These are phyloP conservation scores for Ochlodes sylvanus DNA, from an alignment of 2,888 invertebrate species.

Conservation along the genomic window DNA sequence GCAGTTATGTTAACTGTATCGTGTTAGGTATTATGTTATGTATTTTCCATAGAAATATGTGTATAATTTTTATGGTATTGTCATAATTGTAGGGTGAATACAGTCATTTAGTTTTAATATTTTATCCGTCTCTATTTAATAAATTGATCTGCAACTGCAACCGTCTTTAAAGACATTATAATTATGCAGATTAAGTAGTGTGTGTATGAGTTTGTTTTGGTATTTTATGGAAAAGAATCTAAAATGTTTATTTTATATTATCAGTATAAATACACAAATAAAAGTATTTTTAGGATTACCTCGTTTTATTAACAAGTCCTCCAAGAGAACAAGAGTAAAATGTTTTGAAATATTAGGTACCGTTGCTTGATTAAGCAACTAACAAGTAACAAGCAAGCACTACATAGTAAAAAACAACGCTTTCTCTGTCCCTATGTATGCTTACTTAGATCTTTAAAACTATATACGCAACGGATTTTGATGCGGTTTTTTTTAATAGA, in stretches of 20 bases:
- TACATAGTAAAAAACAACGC: too few relatives aligned
- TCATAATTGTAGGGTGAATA: not conserved
- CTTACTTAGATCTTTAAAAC: too few relatives aligned
- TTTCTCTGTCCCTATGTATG: too few relatives aligned
- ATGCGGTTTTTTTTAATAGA: too few relatives aligned
- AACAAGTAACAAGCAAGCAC: too few relatives aligned
- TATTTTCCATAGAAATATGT: constrained; percentile 10
- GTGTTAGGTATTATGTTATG: constrained; percentile 45
- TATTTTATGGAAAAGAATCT: constrained; percentile 11
- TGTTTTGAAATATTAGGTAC: too few relatives aligned
- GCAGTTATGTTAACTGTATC: constrained; percentile 74
- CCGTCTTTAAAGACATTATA: not conserved
- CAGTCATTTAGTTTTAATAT: constrained; percentile 6
- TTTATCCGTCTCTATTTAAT: constrained; percentile 5
- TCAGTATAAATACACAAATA: constrained; percentile 18
- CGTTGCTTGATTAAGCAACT: too few relatives aligned
- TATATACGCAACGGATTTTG: too few relatives aligned
- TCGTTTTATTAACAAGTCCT: constrained; percentile 3
- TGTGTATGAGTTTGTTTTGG: constrained; percentile 7
- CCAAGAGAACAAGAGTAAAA: too few relatives aligned
- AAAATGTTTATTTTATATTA: constrained; percentile 7
- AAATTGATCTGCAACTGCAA: not conserved
- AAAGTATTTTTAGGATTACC: constrained; percentile 1
- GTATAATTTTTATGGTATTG: not conserved
- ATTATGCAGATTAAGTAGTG: not conserved